Conservation (phyloP, 64 coral and sea anemone genomes). For the Porites australiensis region DNA sequence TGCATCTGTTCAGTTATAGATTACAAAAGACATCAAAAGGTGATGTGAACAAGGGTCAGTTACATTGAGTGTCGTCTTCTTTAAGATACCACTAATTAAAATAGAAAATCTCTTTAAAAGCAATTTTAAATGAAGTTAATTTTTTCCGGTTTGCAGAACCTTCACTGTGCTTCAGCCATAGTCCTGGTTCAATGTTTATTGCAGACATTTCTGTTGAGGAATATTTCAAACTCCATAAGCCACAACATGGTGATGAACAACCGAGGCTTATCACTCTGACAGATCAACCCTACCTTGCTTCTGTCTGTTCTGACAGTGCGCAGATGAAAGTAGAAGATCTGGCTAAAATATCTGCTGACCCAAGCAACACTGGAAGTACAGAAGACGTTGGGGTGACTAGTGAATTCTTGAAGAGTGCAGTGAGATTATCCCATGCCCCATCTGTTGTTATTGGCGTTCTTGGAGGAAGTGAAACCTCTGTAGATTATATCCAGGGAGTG, state of each 20-base stretch:
- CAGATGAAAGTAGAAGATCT: slow-evolving; percentile 13
- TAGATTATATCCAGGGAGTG: neutral
- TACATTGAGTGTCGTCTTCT: too few relatives aligned
- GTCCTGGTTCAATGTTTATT: slow-evolving; percentile 59
- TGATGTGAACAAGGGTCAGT: too few relatives aligned
- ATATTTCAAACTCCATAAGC: slow-evolving; percentile 35
- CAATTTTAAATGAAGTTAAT: too few relatives aligned
- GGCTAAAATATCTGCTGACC: neutral
- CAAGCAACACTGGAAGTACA: neutral
- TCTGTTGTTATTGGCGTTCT: slow-evolving; percentile 32
- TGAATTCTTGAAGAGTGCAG: slow-evolving; percentile 8
- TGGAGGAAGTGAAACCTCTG: neutral
- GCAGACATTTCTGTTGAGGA: slow-evolving; percentile 37
- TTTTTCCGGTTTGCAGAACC: slow-evolving; percentile 14
- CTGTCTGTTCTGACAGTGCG: slow-evolving; percentile 43
- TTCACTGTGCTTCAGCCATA: slow-evolving; percentile 49
- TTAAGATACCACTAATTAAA: too few relatives aligned
- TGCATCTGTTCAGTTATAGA: too few relatives aligned
- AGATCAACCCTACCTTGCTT: slow-evolving; percentile 63
- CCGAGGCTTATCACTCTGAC: slow-evolving; percentile 52
- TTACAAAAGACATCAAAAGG: too few relatives aligned
- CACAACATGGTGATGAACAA: slow-evolving; percentile 56
- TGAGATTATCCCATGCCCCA: slow-evolving; percentile 12
- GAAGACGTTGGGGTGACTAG: neutral
- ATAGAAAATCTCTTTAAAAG: too few relatives aligned